Conservation (phyloP, 2,888 invertebrate species). For the Tachystola acroxantha region DNA sequence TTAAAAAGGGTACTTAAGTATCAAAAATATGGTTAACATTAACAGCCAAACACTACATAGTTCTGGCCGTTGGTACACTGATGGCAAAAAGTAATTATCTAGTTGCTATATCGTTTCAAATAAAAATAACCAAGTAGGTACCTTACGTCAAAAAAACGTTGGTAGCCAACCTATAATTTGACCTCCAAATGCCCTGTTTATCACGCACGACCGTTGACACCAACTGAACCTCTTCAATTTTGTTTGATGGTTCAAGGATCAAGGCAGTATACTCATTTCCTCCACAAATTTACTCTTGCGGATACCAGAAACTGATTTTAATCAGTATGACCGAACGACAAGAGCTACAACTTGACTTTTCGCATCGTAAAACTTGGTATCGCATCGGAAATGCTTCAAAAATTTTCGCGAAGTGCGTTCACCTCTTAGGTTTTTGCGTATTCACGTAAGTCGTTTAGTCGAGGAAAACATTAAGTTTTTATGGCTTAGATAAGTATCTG, state of each 20-base stretch:
- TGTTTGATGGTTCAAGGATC: constrained; percentile 33
- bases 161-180: constrained; percentile 16
- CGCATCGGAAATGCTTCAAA: constrained; percentile 20
- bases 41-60: too few relatives aligned
- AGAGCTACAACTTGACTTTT: not conserved
- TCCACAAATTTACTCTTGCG: constrained; percentile 15
- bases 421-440: constrained; percentile 14
- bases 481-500: constrained; percentile 2
- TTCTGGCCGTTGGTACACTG: too few relatives aligned
- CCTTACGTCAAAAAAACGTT: constrained; percentile 10
- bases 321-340: constrained; percentile 10
- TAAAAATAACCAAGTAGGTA: not conserved
- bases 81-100: too few relatives aligned
- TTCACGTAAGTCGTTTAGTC: not conserved
- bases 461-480: constrained; percentile 9
- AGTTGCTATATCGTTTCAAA: too few relatives aligned
- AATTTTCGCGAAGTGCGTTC: constrained; percentile 25
- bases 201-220: constrained; percentile 38
- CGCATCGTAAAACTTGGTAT: not conserved
- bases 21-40: too few relatives aligned
- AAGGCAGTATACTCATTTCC: constrained; percentile 22
- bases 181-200: constrained; percentile 27
- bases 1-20: too few relatives aligned
- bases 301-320: constrained; percentile 9
- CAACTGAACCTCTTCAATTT: constrained; percentile 31